A percentile compares a stretch with the other conserved stretches of the same genome.
These are phyloP conservation scores for Umimayanthus kanabou DNA, from an alignment of 92 coral and sea anemone species.

Conservation along the genomic window DNA sequence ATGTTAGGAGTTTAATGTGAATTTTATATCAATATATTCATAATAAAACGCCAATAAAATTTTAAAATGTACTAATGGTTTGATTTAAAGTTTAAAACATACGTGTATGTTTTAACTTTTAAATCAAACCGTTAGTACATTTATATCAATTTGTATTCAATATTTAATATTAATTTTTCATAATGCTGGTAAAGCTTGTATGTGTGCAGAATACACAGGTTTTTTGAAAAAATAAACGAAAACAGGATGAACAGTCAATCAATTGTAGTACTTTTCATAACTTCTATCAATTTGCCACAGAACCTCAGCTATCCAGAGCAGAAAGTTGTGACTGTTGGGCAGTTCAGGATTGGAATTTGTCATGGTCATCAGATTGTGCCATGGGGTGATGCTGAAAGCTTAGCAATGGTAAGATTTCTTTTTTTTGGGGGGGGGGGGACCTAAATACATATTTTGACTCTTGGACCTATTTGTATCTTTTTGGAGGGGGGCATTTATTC, in stretches of 20 bases:
- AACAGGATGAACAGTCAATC: neutral
- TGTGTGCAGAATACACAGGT: too few species aligned
- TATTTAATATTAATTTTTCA: too few species aligned
- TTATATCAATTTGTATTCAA: neutral
- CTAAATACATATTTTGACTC: too few species aligned
- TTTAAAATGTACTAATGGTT: too few species aligned
- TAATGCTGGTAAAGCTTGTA: neutral
- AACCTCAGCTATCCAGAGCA: conserved; percentile 97
- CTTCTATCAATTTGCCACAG: conserved; percentile 41
- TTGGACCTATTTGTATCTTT: too few species aligned
- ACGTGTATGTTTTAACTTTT: too few species aligned
- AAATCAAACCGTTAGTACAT: too few species aligned
- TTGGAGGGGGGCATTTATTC: too few species aligned
- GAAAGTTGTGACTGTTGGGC: conserved; percentile 98
- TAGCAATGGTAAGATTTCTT: conserved; percentile 82
- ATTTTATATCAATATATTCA: too few species aligned
- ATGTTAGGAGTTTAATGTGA: neutral
- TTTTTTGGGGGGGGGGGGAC: neutral
- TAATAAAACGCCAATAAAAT: too few species aligned
- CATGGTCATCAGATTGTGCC: conserved; percentile 99
- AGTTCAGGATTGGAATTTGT: conserved; percentile 95
- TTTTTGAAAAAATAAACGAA: too few species aligned
- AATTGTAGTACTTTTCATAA: neutral
- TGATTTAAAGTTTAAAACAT: too few species aligned
- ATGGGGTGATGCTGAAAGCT: conserved; percentile 98